Evolutionary conservation across 30 jellyfish, hydroid and myxozoan genomes (phyloP).

Genomic region (Chrysaora quinquecirrha): DNA sequence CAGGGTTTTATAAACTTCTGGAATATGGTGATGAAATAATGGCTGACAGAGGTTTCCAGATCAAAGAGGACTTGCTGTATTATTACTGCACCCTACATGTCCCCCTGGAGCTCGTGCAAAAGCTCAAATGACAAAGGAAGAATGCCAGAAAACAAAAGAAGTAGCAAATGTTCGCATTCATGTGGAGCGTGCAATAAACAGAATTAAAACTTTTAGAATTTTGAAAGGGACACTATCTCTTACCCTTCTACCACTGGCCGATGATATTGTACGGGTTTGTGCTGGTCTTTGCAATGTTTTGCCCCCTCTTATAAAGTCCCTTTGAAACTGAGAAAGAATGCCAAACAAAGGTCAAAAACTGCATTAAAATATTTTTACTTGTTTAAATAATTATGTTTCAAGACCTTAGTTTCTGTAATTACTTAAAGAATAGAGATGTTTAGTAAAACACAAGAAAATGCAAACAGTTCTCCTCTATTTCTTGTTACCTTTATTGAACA

Average conservation of each 20-base stretch:
- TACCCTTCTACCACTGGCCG: constrained; percentile 35
- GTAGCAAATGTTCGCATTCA: no score
- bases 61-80: no score
- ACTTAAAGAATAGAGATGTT: background rate
- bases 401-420: background rate
- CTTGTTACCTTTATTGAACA: background rate
- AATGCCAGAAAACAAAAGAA: no score
- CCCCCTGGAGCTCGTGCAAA: no score
- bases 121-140: no score
- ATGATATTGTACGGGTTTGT: constrained; percentile 39
- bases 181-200: no score
- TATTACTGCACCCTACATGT: no score
- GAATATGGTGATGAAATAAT: no score
- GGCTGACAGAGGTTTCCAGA: no score
- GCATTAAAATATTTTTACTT: no score
- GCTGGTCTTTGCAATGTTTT: constrained; percentile 43
- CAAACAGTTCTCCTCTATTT: background rate
- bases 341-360: background rate
- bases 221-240: constrained; percentile 21
- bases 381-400: background rate
- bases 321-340: constrained; percentile 13
- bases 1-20: no score
- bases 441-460: background rate
- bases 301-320: no score
- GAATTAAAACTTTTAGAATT: constrained; percentile 36